phyloP scores from a whole-genome alignment of 2,888 invertebrate genomes.

The Protula sp. region DNA sequence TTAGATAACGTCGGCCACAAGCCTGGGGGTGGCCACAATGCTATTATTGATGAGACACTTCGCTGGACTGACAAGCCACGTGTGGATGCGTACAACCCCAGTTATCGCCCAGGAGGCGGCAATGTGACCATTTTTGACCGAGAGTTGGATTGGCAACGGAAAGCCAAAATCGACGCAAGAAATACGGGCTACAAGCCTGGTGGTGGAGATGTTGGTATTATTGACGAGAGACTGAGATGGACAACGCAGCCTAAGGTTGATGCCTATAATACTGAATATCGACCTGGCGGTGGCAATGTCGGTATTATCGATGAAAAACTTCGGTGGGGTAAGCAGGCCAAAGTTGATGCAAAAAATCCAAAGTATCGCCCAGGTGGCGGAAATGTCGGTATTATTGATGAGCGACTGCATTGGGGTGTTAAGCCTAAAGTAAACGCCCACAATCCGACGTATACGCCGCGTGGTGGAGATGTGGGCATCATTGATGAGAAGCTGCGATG shows the following conservation, averaged over 20 bases:
- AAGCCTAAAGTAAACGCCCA: slow-evolving; percentile 2
- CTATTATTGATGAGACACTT: background rate
- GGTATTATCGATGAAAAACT: background rate
- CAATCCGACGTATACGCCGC: background rate
- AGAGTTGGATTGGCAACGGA: slow-evolving; percentile 15
- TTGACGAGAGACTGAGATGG: background rate
- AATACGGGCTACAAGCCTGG: background rate
- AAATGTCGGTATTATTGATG: slow-evolving; percentile 18
- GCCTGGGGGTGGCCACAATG: slow-evolving; percentile 15
- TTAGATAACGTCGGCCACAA: slow-evolving; percentile 24
- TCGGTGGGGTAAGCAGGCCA: background rate
- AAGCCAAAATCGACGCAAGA: slow-evolving; percentile 14
- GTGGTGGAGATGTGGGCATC: background rate
- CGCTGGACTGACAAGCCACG: background rate
- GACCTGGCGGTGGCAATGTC: background rate
- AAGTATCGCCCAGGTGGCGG: slow-evolving; percentile 21
- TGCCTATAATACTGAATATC: background rate
- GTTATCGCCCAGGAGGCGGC: slow-evolving; percentile 24
- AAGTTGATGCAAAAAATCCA: slow-evolving; percentile 15
- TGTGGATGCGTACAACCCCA: slow-evolving; percentile 12
- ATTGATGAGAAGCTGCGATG: background rate
- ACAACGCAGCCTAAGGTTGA: background rate
- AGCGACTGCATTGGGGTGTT: slow-evolving; percentile 26
- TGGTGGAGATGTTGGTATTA: background rate
- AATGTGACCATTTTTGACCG: slow-evolving; percentile 13